Percentiles rank a stretch among this genome's conserved stretches.
Conservation (phyloP, 2,113 vertebrate genomes). For the Trogon melanurus region DNA sequence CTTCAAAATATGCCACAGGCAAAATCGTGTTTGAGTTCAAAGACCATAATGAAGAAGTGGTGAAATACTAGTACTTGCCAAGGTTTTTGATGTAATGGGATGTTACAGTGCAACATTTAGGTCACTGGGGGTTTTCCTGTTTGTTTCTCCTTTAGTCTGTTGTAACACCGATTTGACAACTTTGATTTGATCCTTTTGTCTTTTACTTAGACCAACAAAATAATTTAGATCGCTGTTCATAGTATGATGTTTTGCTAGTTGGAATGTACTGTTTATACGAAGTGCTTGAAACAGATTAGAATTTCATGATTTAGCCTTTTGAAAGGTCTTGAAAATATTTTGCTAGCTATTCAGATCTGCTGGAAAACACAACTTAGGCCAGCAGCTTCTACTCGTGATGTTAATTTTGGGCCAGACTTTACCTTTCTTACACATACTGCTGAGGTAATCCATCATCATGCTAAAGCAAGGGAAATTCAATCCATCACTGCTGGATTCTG, state of each 20-base stretch:
- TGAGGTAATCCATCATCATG: constrained; percentile 79
- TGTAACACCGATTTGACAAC: not conserved
- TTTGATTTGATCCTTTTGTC: not conserved
- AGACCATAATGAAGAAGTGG: not conserved
- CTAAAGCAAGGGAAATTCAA: constrained; percentile 73
- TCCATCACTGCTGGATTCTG: constrained; percentile 79
- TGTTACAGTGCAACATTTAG: not conserved
- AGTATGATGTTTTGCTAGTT: not conserved
- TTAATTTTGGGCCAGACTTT: constrained; percentile 75
- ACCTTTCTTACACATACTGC: constrained; percentile 62
- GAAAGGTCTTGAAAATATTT: constrained; percentile 27
- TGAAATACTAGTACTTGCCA: not conserved
- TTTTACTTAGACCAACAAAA: not conserved
- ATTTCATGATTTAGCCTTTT: not conserved
- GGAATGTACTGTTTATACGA: rapidly evolving
- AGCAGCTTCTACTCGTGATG: constrained; percentile 43
- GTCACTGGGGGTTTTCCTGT: rapidly evolving
- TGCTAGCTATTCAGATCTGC: not conserved
- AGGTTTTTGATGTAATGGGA: rapidly evolving
- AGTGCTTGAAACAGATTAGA: not conserved
- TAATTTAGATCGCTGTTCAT: not conserved
- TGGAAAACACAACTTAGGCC: constrained; percentile 18
- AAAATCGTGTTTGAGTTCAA: not conserved
- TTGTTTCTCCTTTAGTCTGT: not conserved
- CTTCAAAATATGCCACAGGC: not conserved